Percentiles rank a stretch among this genome's conserved stretches.
Conservation (phyloP, 2,888 invertebrate species). For the Eristalis pertinax region DNA sequence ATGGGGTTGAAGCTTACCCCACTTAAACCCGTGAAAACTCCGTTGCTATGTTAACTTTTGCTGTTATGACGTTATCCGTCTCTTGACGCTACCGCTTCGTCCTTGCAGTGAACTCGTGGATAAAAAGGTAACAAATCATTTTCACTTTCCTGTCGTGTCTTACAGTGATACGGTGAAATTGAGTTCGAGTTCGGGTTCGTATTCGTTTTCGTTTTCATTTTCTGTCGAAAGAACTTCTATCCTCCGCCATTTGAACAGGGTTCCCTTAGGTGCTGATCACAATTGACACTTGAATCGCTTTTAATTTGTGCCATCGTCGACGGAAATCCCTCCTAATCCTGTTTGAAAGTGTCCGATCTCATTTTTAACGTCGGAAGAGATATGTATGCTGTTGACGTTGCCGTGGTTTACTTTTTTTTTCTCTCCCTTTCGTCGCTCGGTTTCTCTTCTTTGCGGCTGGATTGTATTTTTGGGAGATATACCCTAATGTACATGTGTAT, state of each 20-base stretch:
- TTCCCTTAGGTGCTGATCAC: constrained; percentile 46
- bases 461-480: constrained; percentile 2
- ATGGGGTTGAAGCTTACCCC: constrained; percentile 30
- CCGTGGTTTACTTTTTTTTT: background rate
- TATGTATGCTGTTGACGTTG: background rate
- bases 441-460: background rate
- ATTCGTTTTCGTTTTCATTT: constrained; percentile 15
- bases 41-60: constrained; percentile 58
- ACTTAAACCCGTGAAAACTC: constrained; percentile 35
- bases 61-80: constrained; percentile 62
- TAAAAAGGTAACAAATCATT: constrained; percentile 59
- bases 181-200: constrained; percentile 22
- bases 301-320: constrained; percentile 51
- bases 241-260: constrained; percentile 3
- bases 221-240: constrained; percentile 18
- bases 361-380: constrained; percentile 19
- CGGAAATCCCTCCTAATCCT: constrained; percentile 52
- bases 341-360: constrained; percentile 43
- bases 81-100: constrained; percentile 21
- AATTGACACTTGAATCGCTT: constrained; percentile 61
- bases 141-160: constrained; percentile 38
- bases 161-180: constrained; percentile 4
- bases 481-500: background rate
- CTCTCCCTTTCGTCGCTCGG: constrained; percentile 13
- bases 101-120: constrained; percentile 19